Conservation (phyloP, 2,113 vertebrate genomes). For the Martes martes region DNA sequence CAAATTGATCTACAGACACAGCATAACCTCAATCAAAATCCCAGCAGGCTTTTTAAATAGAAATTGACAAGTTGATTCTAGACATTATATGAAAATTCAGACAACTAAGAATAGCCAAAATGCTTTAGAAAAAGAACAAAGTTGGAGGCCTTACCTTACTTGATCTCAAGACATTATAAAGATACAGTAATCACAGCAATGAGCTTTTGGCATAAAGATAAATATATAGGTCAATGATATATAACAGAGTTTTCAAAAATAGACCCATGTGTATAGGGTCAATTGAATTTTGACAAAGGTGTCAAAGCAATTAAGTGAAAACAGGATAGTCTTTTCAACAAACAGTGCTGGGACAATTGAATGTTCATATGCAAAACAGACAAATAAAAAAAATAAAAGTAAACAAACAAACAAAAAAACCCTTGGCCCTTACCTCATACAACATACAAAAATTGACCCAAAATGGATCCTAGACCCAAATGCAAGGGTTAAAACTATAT, state of each 20-base stretch:
- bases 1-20: neutral
- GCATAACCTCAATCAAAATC: neutral
- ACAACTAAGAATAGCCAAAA: neutral
- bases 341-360: neutral
- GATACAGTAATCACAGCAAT: neutral
- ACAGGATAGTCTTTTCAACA: constrained; percentile 11
- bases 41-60: neutral
- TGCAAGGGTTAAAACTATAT: neutral
- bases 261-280: neutral
- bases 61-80: neutral
- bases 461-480: neutral
- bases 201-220: neutral
- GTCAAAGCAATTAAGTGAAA: neutral
- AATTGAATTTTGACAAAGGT: constrained; percentile 6
- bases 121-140: neutral
- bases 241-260: neutral
- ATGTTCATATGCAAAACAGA: neutral
- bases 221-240: neutral
- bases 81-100: neutral
- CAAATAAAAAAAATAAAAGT: neutral
- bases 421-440: neutral
- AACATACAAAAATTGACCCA: neutral
- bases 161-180: constrained; percentile 10
- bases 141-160: neutral
- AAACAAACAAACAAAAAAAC: neutral